Percentiles rank a stretch among this genome's conserved stretches.
phyloP scores from a whole-genome alignment of 92 coral and sea anemone species.

The Micromussa lordhowensis region DNA sequence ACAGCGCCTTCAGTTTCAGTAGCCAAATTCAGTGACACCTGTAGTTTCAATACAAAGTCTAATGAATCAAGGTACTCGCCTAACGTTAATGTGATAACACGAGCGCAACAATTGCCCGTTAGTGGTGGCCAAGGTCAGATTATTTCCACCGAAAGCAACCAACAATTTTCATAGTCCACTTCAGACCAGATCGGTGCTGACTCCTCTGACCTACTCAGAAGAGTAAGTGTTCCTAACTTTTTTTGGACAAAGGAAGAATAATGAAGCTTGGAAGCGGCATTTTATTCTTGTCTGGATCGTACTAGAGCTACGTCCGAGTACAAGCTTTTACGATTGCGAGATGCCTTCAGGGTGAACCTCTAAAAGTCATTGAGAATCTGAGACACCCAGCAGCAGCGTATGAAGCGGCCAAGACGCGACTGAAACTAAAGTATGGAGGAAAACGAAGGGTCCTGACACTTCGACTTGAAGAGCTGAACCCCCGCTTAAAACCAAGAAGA shows the following conservation, averaged over 20 bases:
- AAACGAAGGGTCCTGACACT: not conserved
- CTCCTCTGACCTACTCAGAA: conserved; percentile 13
- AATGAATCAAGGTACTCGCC: too few species aligned
- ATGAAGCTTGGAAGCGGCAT: conserved; percentile 58
- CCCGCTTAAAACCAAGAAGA: conserved; percentile 50
- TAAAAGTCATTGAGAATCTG: conserved; percentile 15
- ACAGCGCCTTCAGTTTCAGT: conserved; percentile 29
- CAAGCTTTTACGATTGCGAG: conserved; percentile 28
- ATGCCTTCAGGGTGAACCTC: conserved; percentile 49
- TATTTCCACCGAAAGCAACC: not conserved
- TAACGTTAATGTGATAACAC: too few species aligned
- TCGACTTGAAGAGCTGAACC: conserved; percentile 55
- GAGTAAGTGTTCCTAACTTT: conserved; percentile 50
- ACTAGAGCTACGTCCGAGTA: conserved; percentile 52
- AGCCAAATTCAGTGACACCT: conserved; percentile 32
- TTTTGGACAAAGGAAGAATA: conserved; percentile 45
- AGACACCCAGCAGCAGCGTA: not conserved
- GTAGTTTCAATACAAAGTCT: conserved; percentile 9
- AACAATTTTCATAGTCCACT: not conserved
- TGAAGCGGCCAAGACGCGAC: not conserved
- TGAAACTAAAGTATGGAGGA: not conserved
- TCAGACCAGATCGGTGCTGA: conserved; percentile 36
- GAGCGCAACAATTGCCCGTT: conserved; percentile 15
- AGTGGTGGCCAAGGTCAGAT: not conserved
- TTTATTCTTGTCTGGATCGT: not conserved